Evolutionary conservation across 2,888 invertebrate genomes (phyloP).

Genomic region (Euclidia mi): DNA sequence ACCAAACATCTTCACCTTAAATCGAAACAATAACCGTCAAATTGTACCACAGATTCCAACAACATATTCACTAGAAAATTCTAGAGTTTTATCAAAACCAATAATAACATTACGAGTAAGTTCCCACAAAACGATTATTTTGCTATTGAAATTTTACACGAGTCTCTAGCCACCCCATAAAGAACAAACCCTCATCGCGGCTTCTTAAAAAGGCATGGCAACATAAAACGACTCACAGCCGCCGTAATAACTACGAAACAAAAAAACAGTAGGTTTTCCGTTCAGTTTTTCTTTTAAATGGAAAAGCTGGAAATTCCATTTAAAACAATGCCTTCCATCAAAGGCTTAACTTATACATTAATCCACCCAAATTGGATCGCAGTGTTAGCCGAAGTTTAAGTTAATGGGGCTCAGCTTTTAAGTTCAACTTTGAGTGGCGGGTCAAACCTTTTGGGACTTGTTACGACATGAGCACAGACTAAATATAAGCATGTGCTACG

Average conservation of each 20-base stretch:
- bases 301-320: constrained; percentile 35
- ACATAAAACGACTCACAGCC: constrained; percentile 2
- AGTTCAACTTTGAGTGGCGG: background rate
- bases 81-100: too few species aligned
- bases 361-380: constrained; percentile 29
- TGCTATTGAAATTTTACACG: too few species aligned
- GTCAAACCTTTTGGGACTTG: too few species aligned
- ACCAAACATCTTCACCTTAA: too few species aligned
- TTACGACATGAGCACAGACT: too few species aligned
- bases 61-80: too few species aligned
- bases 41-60: too few species aligned
- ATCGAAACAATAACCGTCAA: too few species aligned
- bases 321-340: constrained; percentile 32
- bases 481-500: too few species aligned
- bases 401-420: constrained; percentile 21
- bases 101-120: too few species aligned
- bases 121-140: too few species aligned
- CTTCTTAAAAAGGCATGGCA: constrained; percentile 1
- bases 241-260: constrained; percentile 5
- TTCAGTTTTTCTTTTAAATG: constrained; percentile 14
- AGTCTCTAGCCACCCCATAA: background rate
- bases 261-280: constrained; percentile 15
- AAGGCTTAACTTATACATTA: constrained; percentile 28
- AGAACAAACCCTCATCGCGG: background rate
- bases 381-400: constrained; percentile 12